Evolutionary conservation across 2,113 vertebrate species (phyloP).

Genomic region (Lasiurus cinereus): DNA sequence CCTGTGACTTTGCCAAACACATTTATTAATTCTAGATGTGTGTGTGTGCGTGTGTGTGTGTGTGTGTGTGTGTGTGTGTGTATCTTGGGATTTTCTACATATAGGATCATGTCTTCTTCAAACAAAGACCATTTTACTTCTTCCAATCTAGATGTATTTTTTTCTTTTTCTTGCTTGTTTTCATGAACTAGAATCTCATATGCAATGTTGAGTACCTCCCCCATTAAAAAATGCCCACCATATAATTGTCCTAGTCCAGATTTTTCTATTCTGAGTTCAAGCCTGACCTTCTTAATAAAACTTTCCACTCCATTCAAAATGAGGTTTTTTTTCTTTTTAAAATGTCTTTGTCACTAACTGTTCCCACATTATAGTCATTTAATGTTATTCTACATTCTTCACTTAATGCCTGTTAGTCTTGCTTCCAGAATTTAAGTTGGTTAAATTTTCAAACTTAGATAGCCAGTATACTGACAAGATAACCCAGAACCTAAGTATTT

Average conservation of each 20-base stretch:
- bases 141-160: background rate
- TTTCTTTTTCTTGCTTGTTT: background rate
- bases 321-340: background rate
- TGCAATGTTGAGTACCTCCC: background rate
- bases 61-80: background rate
- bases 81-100: background rate
- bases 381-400: conserved; percentile 9
- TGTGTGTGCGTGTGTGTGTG: background rate
- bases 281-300: background rate
- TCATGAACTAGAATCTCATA: background rate
- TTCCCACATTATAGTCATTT: background rate
- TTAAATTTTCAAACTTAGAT: background rate
- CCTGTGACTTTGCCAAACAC: background rate
- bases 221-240: background rate
- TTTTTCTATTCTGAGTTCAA: conserved; percentile 18
- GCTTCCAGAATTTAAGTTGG: conserved; percentile 3
- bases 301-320: conserved; percentile 7
- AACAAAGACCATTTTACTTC: conserved; percentile 9
- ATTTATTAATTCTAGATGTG: background rate
- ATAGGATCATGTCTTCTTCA: background rate
- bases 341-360: background rate
- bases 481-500: background rate
- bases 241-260: background rate
- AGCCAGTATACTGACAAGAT: background rate
- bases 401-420: background rate